Percentiles rank a stretch among this genome's conserved stretches.
Evolutionary conservation across 1,140 invertebrate genomes (phyloP).

Genomic region (Sycobia sp.): DNA sequence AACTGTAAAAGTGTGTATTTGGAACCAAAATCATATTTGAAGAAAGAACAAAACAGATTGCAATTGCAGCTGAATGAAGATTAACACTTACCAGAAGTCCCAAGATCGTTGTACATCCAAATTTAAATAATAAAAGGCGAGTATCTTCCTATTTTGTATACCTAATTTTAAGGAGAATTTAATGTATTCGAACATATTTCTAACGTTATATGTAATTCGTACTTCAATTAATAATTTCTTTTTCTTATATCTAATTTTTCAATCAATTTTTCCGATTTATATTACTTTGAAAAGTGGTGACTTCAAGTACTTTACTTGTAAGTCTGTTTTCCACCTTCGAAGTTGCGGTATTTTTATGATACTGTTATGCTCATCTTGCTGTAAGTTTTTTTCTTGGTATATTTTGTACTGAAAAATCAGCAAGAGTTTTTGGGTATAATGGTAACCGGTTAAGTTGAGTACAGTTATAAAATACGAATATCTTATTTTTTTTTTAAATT

Average conservation of each 20-base stretch:
- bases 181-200: slow-evolving; percentile 2
- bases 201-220: background rate
- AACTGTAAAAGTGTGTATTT: slow-evolving; percentile 21
- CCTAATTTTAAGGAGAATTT: slow-evolving; percentile 17
- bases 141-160: slow-evolving; percentile 34
- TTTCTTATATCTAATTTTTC: background rate
- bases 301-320: slow-evolving; percentile 13
- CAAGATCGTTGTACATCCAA: background rate
- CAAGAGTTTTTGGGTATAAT: slow-evolving; percentile 27
- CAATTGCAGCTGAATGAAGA: slow-evolving; percentile 4
- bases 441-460: background rate
- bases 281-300: slow-evolving; percentile 15
- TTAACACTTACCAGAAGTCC: background rate
- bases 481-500: too few species aligned
- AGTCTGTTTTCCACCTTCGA: slow-evolving; percentile 22
- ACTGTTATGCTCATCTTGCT: slow-evolving; percentile 23
- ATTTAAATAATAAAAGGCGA: slow-evolving; percentile 37
- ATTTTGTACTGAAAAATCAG: slow-evolving; percentile 10
- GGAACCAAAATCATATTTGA: slow-evolving; percentile 10
- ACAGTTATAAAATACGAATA: background rate
- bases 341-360: background rate
- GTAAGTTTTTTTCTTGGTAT: slow-evolving; percentile 3
- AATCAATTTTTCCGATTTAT: background rate
- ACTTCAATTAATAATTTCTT: slow-evolving; percentile 3
- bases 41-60: slow-evolving; percentile 13